Conservation (phyloP, 2,113 vertebrate genomes). For the Bufo gargarizans region DNA sequence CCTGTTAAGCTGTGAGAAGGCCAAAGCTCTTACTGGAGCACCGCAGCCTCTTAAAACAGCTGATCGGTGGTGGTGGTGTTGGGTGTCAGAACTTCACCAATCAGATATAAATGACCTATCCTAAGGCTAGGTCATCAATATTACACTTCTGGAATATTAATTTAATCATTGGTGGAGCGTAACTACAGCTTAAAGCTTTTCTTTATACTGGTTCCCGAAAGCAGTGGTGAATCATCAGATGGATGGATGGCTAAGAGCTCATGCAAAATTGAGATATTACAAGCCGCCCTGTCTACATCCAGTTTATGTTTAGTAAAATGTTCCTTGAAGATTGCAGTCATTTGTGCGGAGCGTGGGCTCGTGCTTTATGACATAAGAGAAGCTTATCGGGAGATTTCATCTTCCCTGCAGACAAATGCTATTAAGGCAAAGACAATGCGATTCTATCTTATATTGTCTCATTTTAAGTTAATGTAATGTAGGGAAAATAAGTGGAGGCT, state of each 20-base stretch:
- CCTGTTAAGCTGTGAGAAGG: too few species aligned
- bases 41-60: too few species aligned
- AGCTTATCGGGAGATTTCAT: neutral
- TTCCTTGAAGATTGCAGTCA: neutral
- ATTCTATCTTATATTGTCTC: neutral
- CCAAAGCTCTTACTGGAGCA: too few species aligned
- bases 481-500: neutral
- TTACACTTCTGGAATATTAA: too few species aligned
- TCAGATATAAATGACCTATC: too few species aligned
- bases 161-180: too few species aligned
- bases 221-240: neutral
- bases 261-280: neutral
- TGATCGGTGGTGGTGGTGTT: too few species aligned
- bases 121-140: too few species aligned
- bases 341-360: neutral
- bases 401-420: conserved; percentile 22
- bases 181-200: neutral
- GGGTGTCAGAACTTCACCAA: too few species aligned
- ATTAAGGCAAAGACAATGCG: conserved; percentile 5
- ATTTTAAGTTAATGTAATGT: neutral
- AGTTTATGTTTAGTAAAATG: neutral
- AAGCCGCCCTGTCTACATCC: neutral
- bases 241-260: neutral
- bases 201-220: neutral
- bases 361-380: neutral